Evolutionary conservation across 2,797 vertebrate genomes (phyloP), one percentile per base, ranked within the genome.

Genomic region (Siniperca scherzeri): DNA sequence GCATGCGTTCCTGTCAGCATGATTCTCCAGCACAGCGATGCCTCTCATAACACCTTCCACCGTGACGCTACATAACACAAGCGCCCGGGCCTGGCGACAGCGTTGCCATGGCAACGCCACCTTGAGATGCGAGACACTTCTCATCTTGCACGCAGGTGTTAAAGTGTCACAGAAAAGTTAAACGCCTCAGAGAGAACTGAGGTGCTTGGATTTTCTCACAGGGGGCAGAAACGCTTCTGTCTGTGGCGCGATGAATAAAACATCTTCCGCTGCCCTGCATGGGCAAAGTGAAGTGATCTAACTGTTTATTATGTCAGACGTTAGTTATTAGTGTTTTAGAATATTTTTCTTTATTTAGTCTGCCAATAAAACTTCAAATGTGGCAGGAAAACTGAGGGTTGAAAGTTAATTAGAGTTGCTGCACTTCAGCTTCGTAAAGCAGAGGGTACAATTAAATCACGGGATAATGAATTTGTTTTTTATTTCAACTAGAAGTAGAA

Each of bases 1-100:
- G 92, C 94, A 95, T 95, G 94, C 59, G 67, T 86, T 86, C 82
- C 84, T 87, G 88, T 91, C 87, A 87, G 91, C 93, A 90, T 93
- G 92, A 85, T 65, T 70, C 84, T 91, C 79, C 78, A 13, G 78
- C 85, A 81, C 83, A 21, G 71, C 83, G 57, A 70, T 67, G 81
- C 87, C 83, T 90, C 88, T 88, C 84, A 86, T 77, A 82, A 93
- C 91, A 91, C 92, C 92, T 91, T 90, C 82, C 85, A 67, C 88
- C 74, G 65, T 77, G 89, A 88, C 68, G 80, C 86, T 46, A 56
- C 83, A 87, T 66, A 75, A 84, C 74, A 69, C 82, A 2, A 65
- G 70, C 69, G 46, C 84, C 72, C 53, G 50, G 89, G 78, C 83
- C 77, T 36, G 88, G 85, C 69, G 74, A 88, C 83, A 61, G 80